Percentiles rank a stretch among this genome's conserved stretches.
Conservation (phyloP, 2,113 vertebrate genomes). For the Coreoperca whiteheadi region DNA sequence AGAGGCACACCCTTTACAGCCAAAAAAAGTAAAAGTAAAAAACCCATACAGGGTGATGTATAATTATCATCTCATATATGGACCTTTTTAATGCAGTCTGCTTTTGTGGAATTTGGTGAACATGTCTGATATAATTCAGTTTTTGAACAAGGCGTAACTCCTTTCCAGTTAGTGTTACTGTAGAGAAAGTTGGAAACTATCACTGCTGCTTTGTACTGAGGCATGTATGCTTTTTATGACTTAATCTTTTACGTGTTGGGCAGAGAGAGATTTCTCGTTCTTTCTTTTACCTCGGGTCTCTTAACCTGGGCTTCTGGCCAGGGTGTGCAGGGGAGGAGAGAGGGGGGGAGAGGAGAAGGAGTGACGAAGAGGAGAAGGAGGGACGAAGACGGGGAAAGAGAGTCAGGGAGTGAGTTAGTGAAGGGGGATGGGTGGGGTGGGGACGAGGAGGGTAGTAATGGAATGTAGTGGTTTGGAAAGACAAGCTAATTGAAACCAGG, state of each 20-base stretch:
- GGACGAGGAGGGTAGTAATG: slow-evolving; percentile 81
- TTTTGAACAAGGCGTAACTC: not conserved
- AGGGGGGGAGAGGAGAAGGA: slow-evolving; percentile 14
- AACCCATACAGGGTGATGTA: not conserved
- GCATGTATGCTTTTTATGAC: slow-evolving; percentile 6
- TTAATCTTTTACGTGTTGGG: slow-evolving; percentile 32
- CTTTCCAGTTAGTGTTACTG: not conserved
- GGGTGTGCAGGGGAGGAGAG: slow-evolving; percentile 63
- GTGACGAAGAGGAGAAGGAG: slow-evolving; percentile 14
- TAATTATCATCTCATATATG: not conserved
- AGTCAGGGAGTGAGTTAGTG: slow-evolving; percentile 64
- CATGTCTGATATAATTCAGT: not conserved
- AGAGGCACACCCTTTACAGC: slow-evolving; percentile 77
- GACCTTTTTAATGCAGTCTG: not conserved
- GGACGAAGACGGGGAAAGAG: slow-evolving; percentile 58
- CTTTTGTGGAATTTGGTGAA: slow-evolving; percentile 7
- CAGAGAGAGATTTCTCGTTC: slow-evolving; percentile 48
- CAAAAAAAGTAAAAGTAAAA: slow-evolving; percentile 8
- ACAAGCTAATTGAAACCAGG: slow-evolving; percentile 89
- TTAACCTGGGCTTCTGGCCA: slow-evolving; percentile 73
- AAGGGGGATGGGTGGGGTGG: slow-evolving; percentile 61
- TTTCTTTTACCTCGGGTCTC: slow-evolving; percentile 69
- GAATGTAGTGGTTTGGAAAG: slow-evolving; percentile 90
- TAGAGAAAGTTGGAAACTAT: slow-evolving; percentile 22
- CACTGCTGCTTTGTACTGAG: slow-evolving; percentile 11